Evolutionary conservation across 2,797 vertebrate genomes (phyloP), one percentile per base, ranked within the genome.

Genomic region (Sebastes matsubarae): DNA sequence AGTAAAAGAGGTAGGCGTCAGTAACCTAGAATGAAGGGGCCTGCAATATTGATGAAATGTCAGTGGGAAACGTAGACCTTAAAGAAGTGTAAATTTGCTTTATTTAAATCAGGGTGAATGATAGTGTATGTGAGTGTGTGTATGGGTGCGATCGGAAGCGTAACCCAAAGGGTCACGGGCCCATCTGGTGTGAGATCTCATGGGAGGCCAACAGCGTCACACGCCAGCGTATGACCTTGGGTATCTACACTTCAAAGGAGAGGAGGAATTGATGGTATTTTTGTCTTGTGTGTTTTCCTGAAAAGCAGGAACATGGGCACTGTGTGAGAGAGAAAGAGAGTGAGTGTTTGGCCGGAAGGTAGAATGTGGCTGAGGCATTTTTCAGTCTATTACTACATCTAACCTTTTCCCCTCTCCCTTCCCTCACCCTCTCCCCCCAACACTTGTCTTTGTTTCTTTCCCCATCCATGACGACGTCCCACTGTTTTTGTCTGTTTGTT

Each of bases 401-500:
- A 68, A 85, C 75, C 73, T 82, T 77, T 63, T 24, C 24, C 66
- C 75, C 27, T 52, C 8, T 50, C n/a, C n/a, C 9, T 13, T 57
- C 75, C 64, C 52, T 13, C 64, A 34, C 55, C 60, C 68, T 54
- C 34, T 38, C 60, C 16, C 18, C 22, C 55, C 34, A 34, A 4
- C 22, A 25, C 72, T 82, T 1, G 13, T 78, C 75, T 76, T 87
- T 90, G 68, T 83, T n/a, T 89, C 55, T 50, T 72, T 82, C 36
- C 68, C 71, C 64, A 73, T 36, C 79, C 77, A n/a, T 84, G 83
- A 82, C 59, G 8, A 81, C 77, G 14, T 72, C 88, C 81, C 61
- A 11, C 72, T 81, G 75, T 83, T 89, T 87, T 75, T 68, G 38
- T 76, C 60, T 81, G 75, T 87, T 81, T 88, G 54, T 78, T 85